Percentiles rank a stretch among this genome's conserved stretches.
Evolutionary conservation across 2,113 vertebrate species (phyloP).

Genomic region (Pogonocichla stellata): DNA sequence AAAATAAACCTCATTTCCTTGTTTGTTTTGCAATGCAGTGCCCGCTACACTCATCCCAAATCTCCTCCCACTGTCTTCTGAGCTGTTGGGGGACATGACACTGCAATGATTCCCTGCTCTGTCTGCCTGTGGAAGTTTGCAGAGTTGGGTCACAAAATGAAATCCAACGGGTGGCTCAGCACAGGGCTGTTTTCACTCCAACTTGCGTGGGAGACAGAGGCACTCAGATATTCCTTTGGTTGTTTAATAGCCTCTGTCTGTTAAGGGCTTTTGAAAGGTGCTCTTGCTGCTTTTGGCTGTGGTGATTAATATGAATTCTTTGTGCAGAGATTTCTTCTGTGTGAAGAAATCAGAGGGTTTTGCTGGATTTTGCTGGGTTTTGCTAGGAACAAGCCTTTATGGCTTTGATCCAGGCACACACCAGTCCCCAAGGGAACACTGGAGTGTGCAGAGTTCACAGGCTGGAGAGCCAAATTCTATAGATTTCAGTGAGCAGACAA

Average conservation of each 20-base stretch:
- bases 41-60: background rate
- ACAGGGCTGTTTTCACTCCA: background rate
- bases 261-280: slow-evolving; percentile 33
- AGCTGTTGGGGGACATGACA: background rate
- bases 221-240: background rate
- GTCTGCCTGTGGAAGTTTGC: background rate
- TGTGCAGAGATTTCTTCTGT: background rate
- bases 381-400: background rate
- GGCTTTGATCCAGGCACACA: slow-evolving; percentile 21
- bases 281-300: slow-evolving; percentile 26
- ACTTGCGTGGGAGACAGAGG: background rate
- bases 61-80: background rate
- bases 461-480: background rate
- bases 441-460: background rate
- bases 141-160: background rate
- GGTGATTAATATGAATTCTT: slow-evolving; percentile 25
- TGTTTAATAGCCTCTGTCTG: slow-evolving; percentile 14
- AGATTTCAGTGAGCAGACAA: background rate
- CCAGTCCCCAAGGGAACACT: background rate
- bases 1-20: background rate
- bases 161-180: background rate
- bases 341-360: background rate
- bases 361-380: background rate
- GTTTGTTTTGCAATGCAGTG: slow-evolving; percentile 19
- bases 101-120: background rate